Conservation (phyloP, 2,888 invertebrate species). For the Brachypalpus laphriformis region DNA sequence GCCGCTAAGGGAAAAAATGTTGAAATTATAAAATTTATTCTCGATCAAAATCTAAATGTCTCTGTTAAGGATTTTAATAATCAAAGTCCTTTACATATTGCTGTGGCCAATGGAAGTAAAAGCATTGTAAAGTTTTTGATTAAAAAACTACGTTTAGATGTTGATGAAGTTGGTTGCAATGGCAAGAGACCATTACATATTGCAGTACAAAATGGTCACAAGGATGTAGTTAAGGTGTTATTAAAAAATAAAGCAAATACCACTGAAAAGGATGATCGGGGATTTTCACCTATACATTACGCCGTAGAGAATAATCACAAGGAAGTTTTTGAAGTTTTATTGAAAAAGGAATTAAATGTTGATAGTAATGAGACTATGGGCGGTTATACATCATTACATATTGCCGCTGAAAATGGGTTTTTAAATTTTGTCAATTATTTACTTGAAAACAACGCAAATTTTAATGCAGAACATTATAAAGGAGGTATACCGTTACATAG, state of each 20-base stretch:
- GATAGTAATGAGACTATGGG: conserved; percentile 13
- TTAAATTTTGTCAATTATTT: conserved; percentile 32
- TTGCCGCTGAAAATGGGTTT: conserved; percentile 39
- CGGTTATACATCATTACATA: conserved; percentile 67
- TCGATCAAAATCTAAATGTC: background rate
- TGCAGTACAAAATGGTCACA: conserved; percentile 20
- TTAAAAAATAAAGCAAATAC: conserved; percentile 12
- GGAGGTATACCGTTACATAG: conserved; percentile 73
- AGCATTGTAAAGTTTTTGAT: conserved; percentile 9
- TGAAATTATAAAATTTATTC: conserved; percentile 12
- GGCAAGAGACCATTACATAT: conserved; percentile 13
- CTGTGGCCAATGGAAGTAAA: conserved; percentile 25
- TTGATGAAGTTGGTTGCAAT: background rate
- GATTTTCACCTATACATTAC: conserved; percentile 48
- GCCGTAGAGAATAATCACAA: conserved; percentile 53
- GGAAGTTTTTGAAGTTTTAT: conserved; percentile 56
- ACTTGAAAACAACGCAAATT: conserved; percentile 53
- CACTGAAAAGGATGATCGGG: background rate
- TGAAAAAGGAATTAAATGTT: conserved; percentile 52
- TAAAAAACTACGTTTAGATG: background rate
- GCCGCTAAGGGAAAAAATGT: conserved; percentile 62
- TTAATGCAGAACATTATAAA: conserved; percentile 48
- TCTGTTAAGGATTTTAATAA: background rate
- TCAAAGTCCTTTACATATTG: conserved; percentile 16
- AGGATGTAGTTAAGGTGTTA: conserved; percentile 17